A percentile compares a stretch with the other conserved stretches of the same genome.
Conservation (phyloP, 1,140 invertebrate species). For the Calephelis virginiensis region DNA sequence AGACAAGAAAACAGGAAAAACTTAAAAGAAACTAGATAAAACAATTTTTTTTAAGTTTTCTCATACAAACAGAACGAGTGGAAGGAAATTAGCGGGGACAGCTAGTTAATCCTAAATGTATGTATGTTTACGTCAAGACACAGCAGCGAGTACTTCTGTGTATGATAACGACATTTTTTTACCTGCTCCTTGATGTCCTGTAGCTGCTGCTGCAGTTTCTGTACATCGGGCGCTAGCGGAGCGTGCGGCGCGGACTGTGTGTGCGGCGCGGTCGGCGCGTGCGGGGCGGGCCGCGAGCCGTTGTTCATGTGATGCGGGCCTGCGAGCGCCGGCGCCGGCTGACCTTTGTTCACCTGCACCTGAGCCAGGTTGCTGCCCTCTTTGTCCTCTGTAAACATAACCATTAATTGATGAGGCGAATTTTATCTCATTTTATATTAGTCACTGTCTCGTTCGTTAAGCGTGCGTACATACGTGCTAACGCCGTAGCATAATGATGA, state of each 20-base stretch:
- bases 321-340: conserved; percentile 54
- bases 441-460: too few relatives aligned
- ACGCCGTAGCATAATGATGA: too few relatives aligned
- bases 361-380: conserved; percentile 66
- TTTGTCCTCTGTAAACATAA: conserved; percentile 44
- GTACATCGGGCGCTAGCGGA: conserved; percentile 82
- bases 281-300: conserved; percentile 72
- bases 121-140: too few relatives aligned
- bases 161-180: conserved; percentile 13
- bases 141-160: background rate
- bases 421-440: background rate
- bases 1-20: too few relatives aligned
- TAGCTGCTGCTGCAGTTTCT: conserved; percentile 96
- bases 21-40: too few relatives aligned
- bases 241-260: conserved; percentile 59
- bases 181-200: conserved; percentile 99
- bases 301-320: conserved; percentile 87
- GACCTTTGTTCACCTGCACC: conserved; percentile 69
- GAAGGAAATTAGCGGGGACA: too few relatives aligned
- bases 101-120: too few relatives aligned
- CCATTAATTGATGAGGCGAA: background rate
- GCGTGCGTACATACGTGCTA: too few relatives aligned
- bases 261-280: conserved; percentile 34
- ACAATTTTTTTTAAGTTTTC: too few relatives aligned
- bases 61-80: too few relatives aligned